These are phyloP conservation scores for Neopipo cinnamomea DNA, from an alignment of 2,113 vertebrate species.

Conservation along the genomic window DNA sequence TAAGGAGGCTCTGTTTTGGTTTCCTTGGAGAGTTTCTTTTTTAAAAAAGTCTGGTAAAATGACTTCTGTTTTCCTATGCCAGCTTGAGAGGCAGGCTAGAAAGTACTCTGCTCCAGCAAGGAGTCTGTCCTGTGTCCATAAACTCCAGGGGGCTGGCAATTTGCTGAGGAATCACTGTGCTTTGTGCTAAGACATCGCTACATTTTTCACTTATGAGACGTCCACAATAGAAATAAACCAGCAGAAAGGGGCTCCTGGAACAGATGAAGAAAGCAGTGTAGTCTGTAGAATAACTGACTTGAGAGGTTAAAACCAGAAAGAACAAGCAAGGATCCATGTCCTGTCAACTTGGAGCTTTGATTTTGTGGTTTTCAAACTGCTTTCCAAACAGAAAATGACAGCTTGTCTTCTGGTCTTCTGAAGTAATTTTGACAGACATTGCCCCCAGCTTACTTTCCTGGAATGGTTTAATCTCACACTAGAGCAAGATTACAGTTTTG, in stretches of 20 bases:
- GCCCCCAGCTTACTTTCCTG: background rate
- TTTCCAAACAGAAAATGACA: background rate
- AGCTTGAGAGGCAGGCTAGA: rapidly evolving
- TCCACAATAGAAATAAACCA: background rate
- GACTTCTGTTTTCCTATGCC: background rate
- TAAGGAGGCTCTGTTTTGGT: background rate
- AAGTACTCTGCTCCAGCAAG: background rate
- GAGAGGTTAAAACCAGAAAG: background rate
- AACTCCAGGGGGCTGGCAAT: background rate
- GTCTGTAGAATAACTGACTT: background rate
- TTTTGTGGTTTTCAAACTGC: background rate
- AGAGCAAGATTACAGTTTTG: background rate
- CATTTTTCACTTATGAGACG: background rate
- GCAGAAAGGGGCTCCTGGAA: background rate
- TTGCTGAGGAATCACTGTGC: background rate
- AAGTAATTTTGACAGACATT: background rate
- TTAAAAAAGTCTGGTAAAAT: background rate
- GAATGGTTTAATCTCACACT: background rate
- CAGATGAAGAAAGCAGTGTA: background rate
- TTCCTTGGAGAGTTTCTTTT: background rate
- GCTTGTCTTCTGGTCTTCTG: background rate
- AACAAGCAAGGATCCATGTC: background rate
- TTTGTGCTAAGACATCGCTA: background rate
- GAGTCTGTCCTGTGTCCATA: background rate
- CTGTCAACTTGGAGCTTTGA: background rate